Evolutionary conservation across 2,113 vertebrate species (phyloP), one percentile per base, ranked within the genome.

Genomic region (Bombycilla garrulus): DNA sequence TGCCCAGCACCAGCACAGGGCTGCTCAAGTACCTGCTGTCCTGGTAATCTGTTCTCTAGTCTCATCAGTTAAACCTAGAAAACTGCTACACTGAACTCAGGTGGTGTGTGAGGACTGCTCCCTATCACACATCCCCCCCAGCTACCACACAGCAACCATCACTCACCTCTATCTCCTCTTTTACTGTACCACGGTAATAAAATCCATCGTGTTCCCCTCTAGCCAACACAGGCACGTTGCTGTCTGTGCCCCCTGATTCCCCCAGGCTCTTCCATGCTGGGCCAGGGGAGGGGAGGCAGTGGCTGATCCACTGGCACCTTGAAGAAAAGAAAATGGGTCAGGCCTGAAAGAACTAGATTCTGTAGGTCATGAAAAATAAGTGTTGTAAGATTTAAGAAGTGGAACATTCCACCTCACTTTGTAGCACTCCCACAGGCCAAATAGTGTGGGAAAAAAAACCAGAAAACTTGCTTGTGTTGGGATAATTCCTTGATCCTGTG

Each of bases 161-260:
- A 95, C 97, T 97, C 88, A 97, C 98, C 98, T 99, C 96, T 48
- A 98, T 61, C 95, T 98, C 97, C 42, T 98, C 92, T 92, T 98
- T 98, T 45, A 99, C 91, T 54, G 96, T 98, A 33, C 98, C 98
- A 42, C 1, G 48, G 90, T 99, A 98, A 95, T 98, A 99, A 91
- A 98, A 97, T 14, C 98, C 98, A 78, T 99, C 98, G 29, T 40
- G 54, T 61, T 98, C 97, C 81, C 93, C 97, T 96, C 98, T 98
- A 42, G 98, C 98, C 93, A 99, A 93, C 48, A 99, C 98, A 70
- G 97, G 88, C 36, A 96, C 77, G 0, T 97, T 90, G 62, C 26
- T 98, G 23, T 65, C 73, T 60, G 91, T 79, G 42, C 57, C 53
- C 42, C 57, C 29, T 3, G 45, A 62, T 62, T 78, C 73, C 47